Conservation (phyloP, 2,888 invertebrate genomes). For the Unio delphinus region DNA sequence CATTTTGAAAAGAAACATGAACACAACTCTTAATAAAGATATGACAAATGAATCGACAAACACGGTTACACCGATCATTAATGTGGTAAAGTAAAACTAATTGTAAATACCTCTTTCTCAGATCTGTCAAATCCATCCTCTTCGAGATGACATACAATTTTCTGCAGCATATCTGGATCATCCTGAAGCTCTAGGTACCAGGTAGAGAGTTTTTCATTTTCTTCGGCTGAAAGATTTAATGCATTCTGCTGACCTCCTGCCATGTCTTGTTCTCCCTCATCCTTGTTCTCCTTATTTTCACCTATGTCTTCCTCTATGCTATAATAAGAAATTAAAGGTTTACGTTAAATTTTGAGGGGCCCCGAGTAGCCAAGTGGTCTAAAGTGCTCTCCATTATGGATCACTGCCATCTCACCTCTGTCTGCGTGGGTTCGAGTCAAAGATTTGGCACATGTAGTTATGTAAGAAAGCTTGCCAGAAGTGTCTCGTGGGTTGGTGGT, state of each 20-base stretch:
- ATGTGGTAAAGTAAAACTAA: not conserved
- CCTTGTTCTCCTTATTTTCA: constrained; percentile 3
- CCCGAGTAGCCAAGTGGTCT: too few relatives aligned
- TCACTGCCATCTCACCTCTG: too few relatives aligned
- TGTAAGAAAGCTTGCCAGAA: too few relatives aligned
- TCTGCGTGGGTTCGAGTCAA: too few relatives aligned
- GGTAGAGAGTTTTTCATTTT: constrained; percentile 16
- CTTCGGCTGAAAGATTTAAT: constrained; percentile 3
- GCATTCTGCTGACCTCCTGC: not conserved
- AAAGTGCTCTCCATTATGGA: too few relatives aligned
- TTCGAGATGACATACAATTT: constrained; percentile 10
- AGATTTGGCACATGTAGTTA: too few relatives aligned
- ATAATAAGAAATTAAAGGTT: not conserved
- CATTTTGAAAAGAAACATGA: not conserved
- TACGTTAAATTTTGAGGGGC: not conserved
- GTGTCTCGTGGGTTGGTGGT: too few relatives aligned
- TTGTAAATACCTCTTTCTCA: constrained; percentile 10
- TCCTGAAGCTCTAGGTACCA: constrained; percentile 16
- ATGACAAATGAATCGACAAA: too few relatives aligned
- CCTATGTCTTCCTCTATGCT: not conserved
- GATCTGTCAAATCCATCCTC: constrained; percentile 12
- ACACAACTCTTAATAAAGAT: constrained; percentile 1
- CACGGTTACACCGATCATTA: not conserved
- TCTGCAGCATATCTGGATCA: constrained; percentile 1
- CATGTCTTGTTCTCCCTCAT: not conserved